Evolutionary conservation across 2,113 vertebrate genomes (phyloP).

Genomic region (Lamprologus sp.): DNA sequence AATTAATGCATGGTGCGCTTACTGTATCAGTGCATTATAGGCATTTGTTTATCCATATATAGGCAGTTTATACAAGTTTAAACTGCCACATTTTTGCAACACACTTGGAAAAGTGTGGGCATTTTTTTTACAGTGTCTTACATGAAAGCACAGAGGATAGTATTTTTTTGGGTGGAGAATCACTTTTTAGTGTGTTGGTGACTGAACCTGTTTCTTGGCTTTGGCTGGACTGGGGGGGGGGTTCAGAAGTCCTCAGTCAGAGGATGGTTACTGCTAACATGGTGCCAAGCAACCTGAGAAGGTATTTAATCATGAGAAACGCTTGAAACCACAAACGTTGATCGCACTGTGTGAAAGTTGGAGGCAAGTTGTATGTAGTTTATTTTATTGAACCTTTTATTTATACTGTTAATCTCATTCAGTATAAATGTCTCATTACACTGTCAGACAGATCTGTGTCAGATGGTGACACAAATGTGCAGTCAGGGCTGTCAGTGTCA

Average conservation of each 20-base stretch:
- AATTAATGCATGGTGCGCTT: neutral
- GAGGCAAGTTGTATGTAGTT: neutral
- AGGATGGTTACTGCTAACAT: neutral
- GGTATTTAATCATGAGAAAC: neutral
- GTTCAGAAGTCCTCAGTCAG: neutral
- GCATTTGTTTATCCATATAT: neutral
- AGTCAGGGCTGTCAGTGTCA: neutral
- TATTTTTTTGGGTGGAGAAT: neutral
- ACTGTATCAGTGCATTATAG: neutral
- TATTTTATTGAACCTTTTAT: neutral
- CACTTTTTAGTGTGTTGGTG: neutral
- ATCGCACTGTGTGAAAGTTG: neutral
- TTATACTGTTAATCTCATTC: neutral
- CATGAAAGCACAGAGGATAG: neutral
- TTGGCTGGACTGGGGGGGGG: neutral
- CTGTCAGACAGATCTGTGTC: neutral
- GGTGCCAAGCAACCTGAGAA: neutral
- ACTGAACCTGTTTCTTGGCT: neutral
- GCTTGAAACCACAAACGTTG: neutral
- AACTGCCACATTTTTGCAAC: neutral
- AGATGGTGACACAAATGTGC: neutral
- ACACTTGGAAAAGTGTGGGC: neutral
- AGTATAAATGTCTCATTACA: neutral
- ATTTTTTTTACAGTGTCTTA: neutral
- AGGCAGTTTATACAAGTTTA: neutral